A percentile compares a stretch with the other conserved stretches of the same genome.
Conservation (phyloP, 2,113 vertebrate genomes). For the Tapirus terrestris region DNA sequence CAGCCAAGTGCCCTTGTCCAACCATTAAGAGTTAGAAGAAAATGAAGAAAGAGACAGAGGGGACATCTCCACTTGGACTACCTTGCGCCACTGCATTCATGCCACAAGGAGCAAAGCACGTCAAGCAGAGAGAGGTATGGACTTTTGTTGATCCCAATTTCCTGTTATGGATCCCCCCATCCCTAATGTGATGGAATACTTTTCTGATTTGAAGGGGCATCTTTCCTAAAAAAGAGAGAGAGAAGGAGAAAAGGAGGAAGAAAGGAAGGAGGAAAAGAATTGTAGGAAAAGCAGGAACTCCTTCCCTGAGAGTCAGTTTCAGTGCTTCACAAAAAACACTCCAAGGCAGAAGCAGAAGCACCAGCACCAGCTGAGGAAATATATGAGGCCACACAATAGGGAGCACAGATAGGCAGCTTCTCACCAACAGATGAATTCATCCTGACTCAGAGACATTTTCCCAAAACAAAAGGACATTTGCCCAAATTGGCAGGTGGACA, state of each 20-base stretch:
- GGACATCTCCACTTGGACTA: background rate
- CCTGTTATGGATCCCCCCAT: background rate
- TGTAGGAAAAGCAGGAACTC: background rate
- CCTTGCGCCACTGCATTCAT: background rate
- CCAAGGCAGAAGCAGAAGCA: background rate
- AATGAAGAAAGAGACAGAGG: background rate
- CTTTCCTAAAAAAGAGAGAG: background rate
- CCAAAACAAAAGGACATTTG: constrained; percentile 18
- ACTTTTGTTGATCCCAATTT: background rate
- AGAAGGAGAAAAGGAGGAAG: background rate
- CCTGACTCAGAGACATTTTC: background rate
- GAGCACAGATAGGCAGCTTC: background rate
- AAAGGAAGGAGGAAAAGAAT: background rate
- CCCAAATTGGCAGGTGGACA: background rate
- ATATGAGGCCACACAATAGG: background rate
- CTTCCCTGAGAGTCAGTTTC: background rate
- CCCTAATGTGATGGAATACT: background rate
- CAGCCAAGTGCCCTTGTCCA: background rate
- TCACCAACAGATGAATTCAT: background rate
- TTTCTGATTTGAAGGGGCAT: background rate
- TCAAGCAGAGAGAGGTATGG: background rate
- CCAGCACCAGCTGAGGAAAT: background rate
- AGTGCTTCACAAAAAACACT: background rate
- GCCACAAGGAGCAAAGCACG: background rate
- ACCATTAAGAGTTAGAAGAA: background rate